These are phyloP conservation scores for Neotragus moschatus DNA, from an alignment of 2,113 vertebrate species.

Conservation along the genomic window DNA sequence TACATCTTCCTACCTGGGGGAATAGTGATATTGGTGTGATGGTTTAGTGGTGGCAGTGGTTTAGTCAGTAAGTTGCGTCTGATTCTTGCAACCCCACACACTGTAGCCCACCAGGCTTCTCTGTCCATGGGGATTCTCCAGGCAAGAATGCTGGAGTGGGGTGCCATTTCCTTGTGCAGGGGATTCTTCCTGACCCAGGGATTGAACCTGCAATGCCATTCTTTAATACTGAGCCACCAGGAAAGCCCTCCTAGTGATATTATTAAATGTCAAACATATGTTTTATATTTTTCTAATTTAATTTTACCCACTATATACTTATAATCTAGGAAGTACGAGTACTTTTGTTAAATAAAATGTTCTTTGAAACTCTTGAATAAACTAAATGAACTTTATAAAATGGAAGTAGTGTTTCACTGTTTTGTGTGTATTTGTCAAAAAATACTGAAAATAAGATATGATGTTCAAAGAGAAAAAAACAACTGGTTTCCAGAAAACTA, in stretches of 20 bases:
- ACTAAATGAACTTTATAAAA: neutral
- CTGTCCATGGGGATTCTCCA: neutral
- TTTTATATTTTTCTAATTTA: neutral
- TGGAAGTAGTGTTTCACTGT: neutral
- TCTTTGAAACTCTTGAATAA: neutral
- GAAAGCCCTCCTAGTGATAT: neutral
- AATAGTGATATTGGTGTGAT: neutral
- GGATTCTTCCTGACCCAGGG: neutral
- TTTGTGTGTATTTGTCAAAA: neutral
- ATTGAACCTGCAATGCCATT: neutral
- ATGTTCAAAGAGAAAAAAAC: neutral
- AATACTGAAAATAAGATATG: neutral
- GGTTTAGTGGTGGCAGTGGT: neutral
- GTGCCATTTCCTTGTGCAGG: neutral
- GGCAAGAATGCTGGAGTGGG: neutral
- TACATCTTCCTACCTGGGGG: neutral
- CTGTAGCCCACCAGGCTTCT: neutral
- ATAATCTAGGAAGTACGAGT: neutral
- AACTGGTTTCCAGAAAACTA: neutral
- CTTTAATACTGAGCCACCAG: neutral
- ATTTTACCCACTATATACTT: neutral
- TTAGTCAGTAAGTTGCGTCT: neutral
- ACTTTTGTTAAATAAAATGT: neutral
- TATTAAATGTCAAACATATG: neutral
- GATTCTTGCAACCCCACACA: neutral